Percentiles rank a stretch among this genome's conserved stretches.
These are phyloP conservation scores for Alectura lathami DNA, from an alignment of 2,113 vertebrate species.

Conservation along the genomic window DNA sequence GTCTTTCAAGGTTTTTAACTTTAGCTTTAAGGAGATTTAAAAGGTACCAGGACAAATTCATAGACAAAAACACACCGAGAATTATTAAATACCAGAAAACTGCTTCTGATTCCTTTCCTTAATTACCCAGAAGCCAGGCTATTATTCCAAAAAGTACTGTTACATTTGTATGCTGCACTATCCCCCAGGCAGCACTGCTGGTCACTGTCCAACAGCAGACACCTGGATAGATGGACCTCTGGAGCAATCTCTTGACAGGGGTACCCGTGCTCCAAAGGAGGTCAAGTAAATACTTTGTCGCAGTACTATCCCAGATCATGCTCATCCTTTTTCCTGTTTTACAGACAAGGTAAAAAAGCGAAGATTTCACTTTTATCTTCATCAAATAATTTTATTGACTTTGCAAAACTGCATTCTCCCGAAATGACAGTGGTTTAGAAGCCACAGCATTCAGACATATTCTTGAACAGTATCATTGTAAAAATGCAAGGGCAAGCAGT, in stretches of 20 bases:
- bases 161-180: background rate
- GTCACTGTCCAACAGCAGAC: background rate
- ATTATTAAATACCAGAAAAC: background rate
- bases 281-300: background rate
- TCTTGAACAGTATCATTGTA: background rate
- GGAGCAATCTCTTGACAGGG: background rate
- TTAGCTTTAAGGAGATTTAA: background rate
- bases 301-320: background rate
- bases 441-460: background rate
- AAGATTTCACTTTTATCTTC: background rate
- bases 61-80: background rate
- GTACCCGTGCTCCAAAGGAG: background rate
- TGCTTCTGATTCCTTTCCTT: background rate
- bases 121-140: background rate
- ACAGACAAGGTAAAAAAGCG: background rate
- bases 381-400: background rate
- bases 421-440: constrained; percentile 1
- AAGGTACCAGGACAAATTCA: background rate
- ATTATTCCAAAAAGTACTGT: background rate
- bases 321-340: background rate
- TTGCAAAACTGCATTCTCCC: background rate
- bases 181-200: background rate
- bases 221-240: background rate
- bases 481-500: constrained; percentile 43
- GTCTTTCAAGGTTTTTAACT: background rate